Percentiles rank a stretch among this genome's conserved stretches.
These are phyloP conservation scores for Scelioninae gen. 1 DNA, from an alignment of 2,888 invertebrate species.

Conservation along the genomic window DNA sequence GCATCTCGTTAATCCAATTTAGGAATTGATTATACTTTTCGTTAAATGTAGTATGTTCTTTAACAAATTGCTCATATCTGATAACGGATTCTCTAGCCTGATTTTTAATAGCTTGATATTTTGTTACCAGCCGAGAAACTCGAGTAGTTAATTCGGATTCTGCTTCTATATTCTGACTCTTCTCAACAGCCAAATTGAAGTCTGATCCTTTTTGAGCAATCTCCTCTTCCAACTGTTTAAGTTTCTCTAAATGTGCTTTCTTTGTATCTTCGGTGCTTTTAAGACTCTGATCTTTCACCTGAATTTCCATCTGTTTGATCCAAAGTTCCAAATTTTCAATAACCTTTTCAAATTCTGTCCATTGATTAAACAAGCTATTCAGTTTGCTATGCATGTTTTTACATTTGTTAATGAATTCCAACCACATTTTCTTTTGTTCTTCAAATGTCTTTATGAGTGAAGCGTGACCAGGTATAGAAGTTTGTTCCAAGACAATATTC, in stretches of 20 bases:
- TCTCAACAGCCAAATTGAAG: constrained; percentile 88
- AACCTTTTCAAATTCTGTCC: constrained; percentile 91
- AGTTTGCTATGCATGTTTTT: constrained; percentile 89
- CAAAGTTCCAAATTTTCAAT: constrained; percentile 92
- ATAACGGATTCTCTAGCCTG: constrained; percentile 92
- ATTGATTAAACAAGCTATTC: constrained; percentile 90
- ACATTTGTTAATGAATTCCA: constrained; percentile 90
- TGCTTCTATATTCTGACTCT: constrained; percentile 89
- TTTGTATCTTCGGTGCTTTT: constrained; percentile 94
- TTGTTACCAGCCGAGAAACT: constrained; percentile 91
- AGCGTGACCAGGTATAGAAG: constrained; percentile 89
- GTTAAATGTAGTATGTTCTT: constrained; percentile 92
- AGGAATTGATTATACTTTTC: constrained; percentile 89
- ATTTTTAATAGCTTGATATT: constrained; percentile 93
- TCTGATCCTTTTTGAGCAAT: constrained; percentile 88
- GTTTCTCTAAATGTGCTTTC: constrained; percentile 90
- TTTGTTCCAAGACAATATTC: constrained; percentile 90
- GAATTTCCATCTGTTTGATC: constrained; percentile 93
- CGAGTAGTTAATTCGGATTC: constrained; percentile 90
- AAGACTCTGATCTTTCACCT: constrained; percentile 94
- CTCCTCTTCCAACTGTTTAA: constrained; percentile 89
- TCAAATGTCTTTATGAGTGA: constrained; percentile 90
- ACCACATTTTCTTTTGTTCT: constrained; percentile 90
- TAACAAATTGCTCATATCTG: constrained; percentile 92
- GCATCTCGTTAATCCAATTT: constrained; percentile 90